Evolutionary conservation across 2,797 vertebrate genomes (phyloP), one percentile per base, ranked within the genome.

Genomic region (Diplodus sargus): DNA sequence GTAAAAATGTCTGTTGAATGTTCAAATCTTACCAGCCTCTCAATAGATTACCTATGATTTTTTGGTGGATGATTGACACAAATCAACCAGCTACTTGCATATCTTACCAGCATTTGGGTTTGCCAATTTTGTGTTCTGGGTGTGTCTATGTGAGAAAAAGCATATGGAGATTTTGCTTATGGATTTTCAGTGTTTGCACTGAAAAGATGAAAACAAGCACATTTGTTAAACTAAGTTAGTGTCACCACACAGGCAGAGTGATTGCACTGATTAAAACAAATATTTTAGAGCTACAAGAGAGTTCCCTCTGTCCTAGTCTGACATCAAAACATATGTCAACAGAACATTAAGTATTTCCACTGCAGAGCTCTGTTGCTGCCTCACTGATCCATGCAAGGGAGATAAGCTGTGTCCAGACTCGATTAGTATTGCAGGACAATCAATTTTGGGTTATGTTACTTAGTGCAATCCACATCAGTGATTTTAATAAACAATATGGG

Each of bases 401-500:
- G 54, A 90, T 65, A 80, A 80, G 42, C 70, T 57, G 61, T 81
- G 79, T 79, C 75, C 72, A 9, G 39, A 71, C 52, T 58, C 67
- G 52, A 78, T 79, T 70, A 80, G 66, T 64, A 69, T 30, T 79
- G 74, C 81, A 78, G 73, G 42, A 80, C 72, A 76, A 85, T 85
- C 78, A 80, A 70, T 85, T 81, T 63, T 81, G 53, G 39, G 70
- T 76, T 76, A 72, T 84, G 74, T 79, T 84, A 88, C 87, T 88
- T 79, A 83, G 42, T 56, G 62, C 69, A 79, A 66, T 82, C 60
- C 78, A 87, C 34, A 14, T 81, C 86, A 70, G 53, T 74, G 84
- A 74, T 76, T 90, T 84, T 86, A 82, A 87, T 87, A 85, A 87
- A 79, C 16, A 43, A 79, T 84, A 80, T 72, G 59, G 78, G 57